Evolutionary conservation across 1,140 invertebrate species (phyloP).

Genomic region (Solen grandis): DNA sequence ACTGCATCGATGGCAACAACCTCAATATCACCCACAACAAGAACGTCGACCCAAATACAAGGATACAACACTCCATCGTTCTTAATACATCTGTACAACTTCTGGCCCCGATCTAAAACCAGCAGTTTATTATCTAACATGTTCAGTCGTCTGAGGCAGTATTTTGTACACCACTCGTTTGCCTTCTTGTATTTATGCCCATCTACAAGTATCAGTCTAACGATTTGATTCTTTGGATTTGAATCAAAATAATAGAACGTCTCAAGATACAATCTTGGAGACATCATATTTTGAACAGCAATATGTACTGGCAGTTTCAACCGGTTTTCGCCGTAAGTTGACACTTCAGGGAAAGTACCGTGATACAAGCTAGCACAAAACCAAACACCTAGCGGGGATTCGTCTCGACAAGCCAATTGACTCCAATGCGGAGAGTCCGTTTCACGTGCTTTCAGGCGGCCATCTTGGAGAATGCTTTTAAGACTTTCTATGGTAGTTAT

Average conservation of each 20-base stretch:
- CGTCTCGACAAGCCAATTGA: conserved; percentile 10
- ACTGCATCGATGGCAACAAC: conserved; percentile 43
- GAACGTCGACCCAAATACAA: conserved; percentile 37
- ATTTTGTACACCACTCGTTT: conserved; percentile 31
- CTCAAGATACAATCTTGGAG: conserved; percentile 26
- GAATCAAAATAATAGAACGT: conserved; percentile 45
- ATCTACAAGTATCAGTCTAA: conserved; percentile 36
- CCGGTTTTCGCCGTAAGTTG: conserved; percentile 30
- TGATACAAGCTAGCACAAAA: conserved; percentile 29
- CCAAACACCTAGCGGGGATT: conserved; percentile 40
- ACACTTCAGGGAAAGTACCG: conserved; percentile 11
- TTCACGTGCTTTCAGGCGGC: conserved; percentile 13
- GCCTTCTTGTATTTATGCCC: conserved; percentile 11
- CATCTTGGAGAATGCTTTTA: conserved; percentile 31
- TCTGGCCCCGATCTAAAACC: conserved; percentile 1
- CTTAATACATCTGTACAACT: conserved; percentile 7
- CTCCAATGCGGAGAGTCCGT: conserved; percentile 40
- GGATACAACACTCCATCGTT: conserved; percentile 34
- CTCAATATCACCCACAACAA: conserved; percentile 31
- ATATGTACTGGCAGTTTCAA: conserved; percentile 36
- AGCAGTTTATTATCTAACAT: conserved; percentile 43
- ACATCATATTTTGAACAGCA: conserved; percentile 24
- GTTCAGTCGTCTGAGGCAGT: conserved; percentile 25
- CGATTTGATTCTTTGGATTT: conserved; percentile 38
- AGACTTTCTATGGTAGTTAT: conserved; percentile 28